phyloP scores from a whole-genome alignment of 2,113 vertebrate species.

The Crotalus helleri region DNA sequence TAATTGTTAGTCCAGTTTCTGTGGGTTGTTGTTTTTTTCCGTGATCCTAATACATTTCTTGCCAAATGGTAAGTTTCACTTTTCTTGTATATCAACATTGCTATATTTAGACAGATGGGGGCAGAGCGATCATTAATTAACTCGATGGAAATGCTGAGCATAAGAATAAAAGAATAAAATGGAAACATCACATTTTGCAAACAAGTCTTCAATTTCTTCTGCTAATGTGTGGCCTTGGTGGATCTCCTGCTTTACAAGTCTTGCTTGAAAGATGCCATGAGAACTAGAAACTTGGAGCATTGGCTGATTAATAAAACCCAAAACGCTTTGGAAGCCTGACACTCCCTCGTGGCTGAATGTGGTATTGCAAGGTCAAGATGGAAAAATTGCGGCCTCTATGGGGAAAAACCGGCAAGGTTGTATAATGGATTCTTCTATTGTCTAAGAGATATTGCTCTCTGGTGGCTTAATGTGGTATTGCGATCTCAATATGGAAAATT shows the following conservation, averaged over 20 bases:
- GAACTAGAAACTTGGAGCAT: neutral
- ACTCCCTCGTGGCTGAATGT: neutral
- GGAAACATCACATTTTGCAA: neutral
- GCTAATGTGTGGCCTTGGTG: neutral
- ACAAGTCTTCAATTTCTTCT: neutral
- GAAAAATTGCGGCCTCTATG: neutral
- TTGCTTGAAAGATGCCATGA: neutral
- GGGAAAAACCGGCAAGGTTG: neutral
- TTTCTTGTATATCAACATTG: neutral
- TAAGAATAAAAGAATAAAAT: neutral
- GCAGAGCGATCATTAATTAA: neutral
- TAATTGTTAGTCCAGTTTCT: neutral
- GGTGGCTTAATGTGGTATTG: neutral
- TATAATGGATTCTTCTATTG: neutral
- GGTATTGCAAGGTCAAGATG: neutral
- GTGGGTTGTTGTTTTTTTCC: neutral
- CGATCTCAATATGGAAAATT: neutral
- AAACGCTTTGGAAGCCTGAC: neutral
- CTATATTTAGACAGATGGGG: neutral
- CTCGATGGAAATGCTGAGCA: neutral
- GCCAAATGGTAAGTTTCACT: neutral
- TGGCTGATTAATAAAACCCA: neutral
- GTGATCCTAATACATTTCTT: neutral
- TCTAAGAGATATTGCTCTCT: neutral
- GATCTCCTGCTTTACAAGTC: neutral